phyloP scores from a whole-genome alignment of 2,797 vertebrate species.

The Sebastolobus altivelis region DNA sequence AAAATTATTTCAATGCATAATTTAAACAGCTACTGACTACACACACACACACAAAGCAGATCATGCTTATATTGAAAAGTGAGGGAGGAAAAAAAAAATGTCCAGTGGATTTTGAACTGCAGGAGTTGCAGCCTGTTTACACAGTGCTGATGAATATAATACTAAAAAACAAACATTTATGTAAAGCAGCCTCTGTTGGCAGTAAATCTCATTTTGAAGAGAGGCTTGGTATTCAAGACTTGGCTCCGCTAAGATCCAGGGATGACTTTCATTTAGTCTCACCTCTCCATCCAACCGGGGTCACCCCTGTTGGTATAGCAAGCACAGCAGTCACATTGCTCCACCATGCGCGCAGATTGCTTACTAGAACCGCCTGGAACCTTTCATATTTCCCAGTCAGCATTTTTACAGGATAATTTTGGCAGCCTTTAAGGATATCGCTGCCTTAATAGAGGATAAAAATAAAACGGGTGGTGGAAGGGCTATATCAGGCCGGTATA shows the following conservation, averaged over 20 bases:
- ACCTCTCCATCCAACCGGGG: slow-evolving; percentile 81
- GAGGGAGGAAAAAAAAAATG: not conserved
- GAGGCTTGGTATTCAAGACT: slow-evolving; percentile 66
- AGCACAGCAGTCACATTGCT: slow-evolving; percentile 86
- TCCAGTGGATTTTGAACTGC: slow-evolving; percentile 23
- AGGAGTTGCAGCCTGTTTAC: slow-evolving; percentile 41
- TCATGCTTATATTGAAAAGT: not conserved
- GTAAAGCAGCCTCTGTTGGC: slow-evolving; percentile 57
- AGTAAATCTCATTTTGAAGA: slow-evolving; percentile 62
- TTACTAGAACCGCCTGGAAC: slow-evolving; percentile 85
- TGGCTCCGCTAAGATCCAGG: slow-evolving; percentile 75
- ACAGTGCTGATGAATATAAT: slow-evolving; percentile 53
- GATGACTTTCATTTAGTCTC: slow-evolving; percentile 84
- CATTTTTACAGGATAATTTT: slow-evolving; percentile 85
- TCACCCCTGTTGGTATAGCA: slow-evolving; percentile 86
- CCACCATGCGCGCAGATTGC: slow-evolving; percentile 85
- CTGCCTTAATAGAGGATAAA: slow-evolving; percentile 86
- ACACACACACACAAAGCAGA: not conserved
- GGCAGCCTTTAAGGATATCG: slow-evolving; percentile 87
- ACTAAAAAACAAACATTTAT: slow-evolving; percentile 64
- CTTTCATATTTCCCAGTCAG: slow-evolving; percentile 86
- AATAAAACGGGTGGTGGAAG: slow-evolving; percentile 82
- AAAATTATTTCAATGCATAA: slow-evolving; percentile 15
- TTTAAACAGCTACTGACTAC: slow-evolving; percentile 14
- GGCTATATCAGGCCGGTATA: slow-evolving; percentile 83